These are phyloP conservation scores for Scaptomyza polygonia DNA, from an alignment of 2,888 invertebrate genomes.

Conservation along the genomic window DNA sequence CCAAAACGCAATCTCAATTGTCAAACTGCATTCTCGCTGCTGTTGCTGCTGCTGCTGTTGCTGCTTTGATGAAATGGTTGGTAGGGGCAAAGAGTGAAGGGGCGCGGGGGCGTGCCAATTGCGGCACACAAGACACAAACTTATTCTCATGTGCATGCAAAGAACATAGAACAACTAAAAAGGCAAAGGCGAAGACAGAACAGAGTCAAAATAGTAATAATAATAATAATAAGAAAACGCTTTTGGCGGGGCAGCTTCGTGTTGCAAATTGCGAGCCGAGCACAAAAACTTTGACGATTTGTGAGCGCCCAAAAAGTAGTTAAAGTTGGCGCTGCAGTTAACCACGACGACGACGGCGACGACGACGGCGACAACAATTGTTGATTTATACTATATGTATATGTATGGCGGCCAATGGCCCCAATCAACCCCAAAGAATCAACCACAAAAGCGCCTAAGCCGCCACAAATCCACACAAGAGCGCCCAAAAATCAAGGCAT, in stretches of 20 bases:
- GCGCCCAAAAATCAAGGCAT: conserved; percentile 8
- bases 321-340: conserved; percentile 63
- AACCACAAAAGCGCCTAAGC: not conserved
- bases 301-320: conserved; percentile 65
- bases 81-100: not conserved
- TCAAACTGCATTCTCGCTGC: conserved; percentile 39
- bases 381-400: conserved; percentile 43
- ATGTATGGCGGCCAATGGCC: conserved; percentile 45
- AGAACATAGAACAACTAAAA: not conserved
- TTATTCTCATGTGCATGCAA: conserved; percentile 24
- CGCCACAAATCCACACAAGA: not conserved
- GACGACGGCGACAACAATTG: conserved; percentile 52
- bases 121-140: conserved; percentile 41
- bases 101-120: conserved; percentile 39
- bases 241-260: conserved; percentile 56
- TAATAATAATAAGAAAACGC: conserved; percentile 56
- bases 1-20: conserved; percentile 45
- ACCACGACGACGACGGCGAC: conserved; percentile 33
- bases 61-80: not conserved
- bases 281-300: conserved; percentile 65
- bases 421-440: conserved; percentile 22
- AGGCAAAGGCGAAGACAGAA: conserved; percentile 1
- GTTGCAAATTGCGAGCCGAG: conserved; percentile 69
- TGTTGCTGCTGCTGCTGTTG: not conserved
- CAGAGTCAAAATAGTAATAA: not conserved